Percentiles rank a stretch among this genome's conserved stretches.
Evolutionary conservation across 2,113 vertebrate genomes (phyloP).

Genomic region (Hyperoodon ampullatus): DNA sequence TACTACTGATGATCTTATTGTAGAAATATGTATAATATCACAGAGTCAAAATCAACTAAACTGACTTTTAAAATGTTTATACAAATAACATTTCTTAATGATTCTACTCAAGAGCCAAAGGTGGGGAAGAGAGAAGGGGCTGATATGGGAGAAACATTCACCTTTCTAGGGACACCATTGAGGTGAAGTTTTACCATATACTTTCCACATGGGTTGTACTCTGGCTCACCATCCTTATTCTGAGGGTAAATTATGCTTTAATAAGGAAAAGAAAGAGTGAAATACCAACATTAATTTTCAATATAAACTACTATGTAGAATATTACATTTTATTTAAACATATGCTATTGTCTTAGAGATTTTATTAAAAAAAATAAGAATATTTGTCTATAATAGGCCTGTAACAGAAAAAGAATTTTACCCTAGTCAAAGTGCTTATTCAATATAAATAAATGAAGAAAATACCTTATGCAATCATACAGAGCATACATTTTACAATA

Average conservation of each 20-base stretch:
- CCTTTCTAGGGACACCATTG: constrained; percentile 98
- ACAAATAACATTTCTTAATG: constrained; percentile 38
- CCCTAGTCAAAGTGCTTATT: background rate
- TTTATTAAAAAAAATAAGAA: constrained; percentile 52
- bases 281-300: constrained; percentile 63
- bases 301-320: constrained; percentile 13
- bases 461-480: background rate
- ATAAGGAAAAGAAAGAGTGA: constrained; percentile 63
- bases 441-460: background rate
- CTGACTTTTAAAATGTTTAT: constrained; percentile 26
- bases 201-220: constrained; percentile 99
- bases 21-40: background rate
- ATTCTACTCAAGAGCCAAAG: constrained; percentile 39
- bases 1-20: background rate
- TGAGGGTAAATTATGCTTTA: constrained; percentile 98
- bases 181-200: constrained; percentile 99
- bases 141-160: constrained; percentile 62
- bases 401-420: constrained; percentile 38
- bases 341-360: constrained; percentile 40
- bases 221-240: constrained; percentile 96
- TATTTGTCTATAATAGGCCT: constrained; percentile 18
- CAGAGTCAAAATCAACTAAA: constrained; percentile 44
- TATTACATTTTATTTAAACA: constrained; percentile 8
- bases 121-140: background rate
- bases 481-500: constrained; percentile 35